phyloP scores from a whole-genome alignment of 2,113 vertebrate species.

The Malurus elegans region DNA sequence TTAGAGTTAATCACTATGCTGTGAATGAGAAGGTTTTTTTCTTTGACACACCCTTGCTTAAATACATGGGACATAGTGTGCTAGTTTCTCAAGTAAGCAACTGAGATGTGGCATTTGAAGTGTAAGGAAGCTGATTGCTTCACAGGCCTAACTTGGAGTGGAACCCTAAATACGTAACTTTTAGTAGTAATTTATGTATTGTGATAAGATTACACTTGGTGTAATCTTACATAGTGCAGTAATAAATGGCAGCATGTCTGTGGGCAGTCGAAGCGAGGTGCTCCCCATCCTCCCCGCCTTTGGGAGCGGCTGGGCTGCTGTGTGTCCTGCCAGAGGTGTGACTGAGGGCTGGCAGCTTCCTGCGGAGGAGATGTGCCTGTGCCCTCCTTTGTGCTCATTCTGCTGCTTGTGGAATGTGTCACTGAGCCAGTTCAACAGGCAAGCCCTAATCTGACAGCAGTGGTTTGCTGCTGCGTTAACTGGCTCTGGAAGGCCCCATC shows the following conservation, averaged over 20 bases:
- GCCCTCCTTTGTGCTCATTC: background rate
- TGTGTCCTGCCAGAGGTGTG: background rate
- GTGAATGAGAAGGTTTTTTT: background rate
- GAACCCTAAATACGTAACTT: background rate
- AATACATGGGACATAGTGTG: background rate
- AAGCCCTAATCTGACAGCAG: background rate
- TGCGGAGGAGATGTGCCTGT: background rate
- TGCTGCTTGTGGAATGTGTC: background rate
- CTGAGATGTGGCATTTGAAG: background rate
- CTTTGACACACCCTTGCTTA: background rate
- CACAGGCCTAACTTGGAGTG: background rate
- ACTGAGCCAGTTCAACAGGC: constrained; percentile 9
- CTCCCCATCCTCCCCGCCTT: fast-evolving
- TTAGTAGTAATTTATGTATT: background rate
- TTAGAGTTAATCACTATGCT: background rate
- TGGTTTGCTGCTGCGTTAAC: background rate
- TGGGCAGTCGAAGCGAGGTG: fast-evolving
- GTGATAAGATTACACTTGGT: background rate
- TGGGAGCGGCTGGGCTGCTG: background rate
- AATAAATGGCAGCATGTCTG: fast-evolving
- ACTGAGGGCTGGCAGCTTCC: background rate
- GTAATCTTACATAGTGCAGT: too few species aligned
- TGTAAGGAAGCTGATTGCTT: background rate
- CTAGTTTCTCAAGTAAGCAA: background rate
- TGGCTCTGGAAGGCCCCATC: background rate